Base-by-base conservation (phyloP, 2,888 invertebrate genomes). In the Lasius fuliginosus region DNA sequence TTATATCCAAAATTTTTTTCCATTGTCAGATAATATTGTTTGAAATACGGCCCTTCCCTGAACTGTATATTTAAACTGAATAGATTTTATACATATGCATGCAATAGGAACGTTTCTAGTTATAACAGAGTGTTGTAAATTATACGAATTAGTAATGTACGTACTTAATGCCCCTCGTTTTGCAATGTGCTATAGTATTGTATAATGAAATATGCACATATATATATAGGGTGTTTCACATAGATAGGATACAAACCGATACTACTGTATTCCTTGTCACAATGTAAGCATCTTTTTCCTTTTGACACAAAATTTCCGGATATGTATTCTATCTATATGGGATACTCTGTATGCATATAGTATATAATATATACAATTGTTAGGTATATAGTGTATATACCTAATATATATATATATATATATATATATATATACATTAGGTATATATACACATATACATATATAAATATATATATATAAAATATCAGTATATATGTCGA, bases 81-180 rank as follows among this genome's bases (percentile, higher is more conserved):
- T 88, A 88, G 79, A 88, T 90, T 90, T 90, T 90, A 86, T 90
- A 90, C 87, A 86, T 82, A 83, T 87, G 85, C 88, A 88, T 85
- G 86, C 88, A 85, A 76, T 87, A 88, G 85, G 68, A 64, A 85
- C 64, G 71, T 84, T 74, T 88, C 46, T 67, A 85, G 77, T 76
- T 85, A 87, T 65, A 46, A 71, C 71, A 81, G 73, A 84, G 58
- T 85, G 77, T 89, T 88, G 84, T 89, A 85, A 90, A 84, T 85
- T 83, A 87, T 75, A 83, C 76, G 73, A 53, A 53, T 53, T 73
- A 65, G 65, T 30, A 88, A 85, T 87, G 75, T 86, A 86, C 71
- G 89, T 90, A 90, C 90, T 90, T 90, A 90, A 88, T 82, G 86
- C 65, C 75, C 85, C 86, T 89, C 73, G 87, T 90, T 90, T 89